These are phyloP conservation scores for Sericinus montela DNA, from an alignment of 2,888 invertebrate species.

Conservation along the genomic window DNA sequence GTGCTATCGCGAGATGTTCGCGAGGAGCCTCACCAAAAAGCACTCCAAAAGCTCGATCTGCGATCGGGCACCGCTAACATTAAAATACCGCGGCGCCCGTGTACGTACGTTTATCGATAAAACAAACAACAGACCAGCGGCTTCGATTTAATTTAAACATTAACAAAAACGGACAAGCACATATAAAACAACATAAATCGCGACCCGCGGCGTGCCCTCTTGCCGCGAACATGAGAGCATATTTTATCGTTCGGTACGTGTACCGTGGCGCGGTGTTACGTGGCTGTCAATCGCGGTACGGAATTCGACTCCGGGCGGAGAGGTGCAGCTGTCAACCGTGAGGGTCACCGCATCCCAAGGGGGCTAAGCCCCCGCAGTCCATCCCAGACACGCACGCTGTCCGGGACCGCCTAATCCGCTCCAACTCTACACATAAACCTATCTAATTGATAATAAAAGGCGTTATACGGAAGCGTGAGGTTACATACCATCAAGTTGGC, in stretches of 20 bases:
- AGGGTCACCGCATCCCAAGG: conserved; percentile 68
- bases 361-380: conserved; percentile 66
- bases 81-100: conserved; percentile 13
- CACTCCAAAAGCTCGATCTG: not conserved
- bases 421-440: conserved; percentile 74
- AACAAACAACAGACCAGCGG: conserved; percentile 24
- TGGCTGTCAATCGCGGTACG: conserved; percentile 70
- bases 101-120: conserved; percentile 14
- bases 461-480: conserved; percentile 67
- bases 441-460: conserved; percentile 78
- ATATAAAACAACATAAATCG: conserved; percentile 69
- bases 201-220: conserved; percentile 49
- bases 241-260: conserved; percentile 60
- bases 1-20: conserved; percentile 12
- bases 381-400: conserved; percentile 66
- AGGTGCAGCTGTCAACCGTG: conserved; percentile 73
- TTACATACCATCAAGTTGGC: conserved; percentile 57
- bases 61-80: conserved; percentile 5
- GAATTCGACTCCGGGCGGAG: conserved; percentile 65
- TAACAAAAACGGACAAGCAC: conserved; percentile 70
- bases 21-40: too few species aligned
- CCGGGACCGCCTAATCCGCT: conserved; percentile 66
- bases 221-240: conserved; percentile 46
- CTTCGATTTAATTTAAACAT: conserved; percentile 69
- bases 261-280: conserved; percentile 56